These are phyloP conservation scores for Solea solea DNA, from an alignment of 2,113 vertebrate species.

Conservation along the genomic window DNA sequence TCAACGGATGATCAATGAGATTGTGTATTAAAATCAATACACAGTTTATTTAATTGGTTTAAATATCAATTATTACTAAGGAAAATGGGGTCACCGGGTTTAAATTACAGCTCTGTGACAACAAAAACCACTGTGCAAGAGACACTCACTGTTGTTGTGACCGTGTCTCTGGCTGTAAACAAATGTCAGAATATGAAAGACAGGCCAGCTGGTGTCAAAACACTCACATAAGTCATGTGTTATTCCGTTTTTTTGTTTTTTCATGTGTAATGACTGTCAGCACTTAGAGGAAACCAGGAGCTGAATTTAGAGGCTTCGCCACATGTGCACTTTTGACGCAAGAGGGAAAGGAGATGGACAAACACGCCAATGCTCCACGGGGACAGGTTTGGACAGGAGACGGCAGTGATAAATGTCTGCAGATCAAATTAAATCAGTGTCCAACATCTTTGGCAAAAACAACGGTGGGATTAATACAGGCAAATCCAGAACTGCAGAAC, in stretches of 20 bases:
- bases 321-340: not conserved
- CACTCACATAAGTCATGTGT: not conserved
- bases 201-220: not conserved
- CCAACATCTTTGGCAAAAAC: slow-evolving; percentile 70
- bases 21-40: slow-evolving; percentile 49
- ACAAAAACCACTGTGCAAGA: slow-evolving; percentile 1
- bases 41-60: slow-evolving; percentile 58
- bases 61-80: not conserved
- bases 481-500: slow-evolving; percentile 64
- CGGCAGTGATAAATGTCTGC: slow-evolving; percentile 9
- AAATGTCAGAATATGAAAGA: slow-evolving; percentile 7
- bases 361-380: not conserved
- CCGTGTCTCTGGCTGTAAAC: not conserved
- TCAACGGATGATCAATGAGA: slow-evolving; percentile 22
- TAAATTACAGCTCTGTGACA: slow-evolving; percentile 32
- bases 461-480: slow-evolving; percentile 36
- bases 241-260: not conserved
- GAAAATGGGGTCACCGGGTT: slow-evolving; percentile 36
- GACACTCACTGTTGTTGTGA: slow-evolving; percentile 1
- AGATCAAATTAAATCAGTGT: slow-evolving; percentile 28
- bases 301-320: slow-evolving; percentile 21
- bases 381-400: slow-evolving; percentile 20
- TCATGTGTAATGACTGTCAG: slow-evolving; percentile 7
- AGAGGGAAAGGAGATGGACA: not conserved
- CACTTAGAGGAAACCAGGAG: slow-evolving; percentile 20